Evolutionary conservation across 2,797 vertebrate species (phyloP).

Genomic region (Synaphobranchus kaupii): DNA sequence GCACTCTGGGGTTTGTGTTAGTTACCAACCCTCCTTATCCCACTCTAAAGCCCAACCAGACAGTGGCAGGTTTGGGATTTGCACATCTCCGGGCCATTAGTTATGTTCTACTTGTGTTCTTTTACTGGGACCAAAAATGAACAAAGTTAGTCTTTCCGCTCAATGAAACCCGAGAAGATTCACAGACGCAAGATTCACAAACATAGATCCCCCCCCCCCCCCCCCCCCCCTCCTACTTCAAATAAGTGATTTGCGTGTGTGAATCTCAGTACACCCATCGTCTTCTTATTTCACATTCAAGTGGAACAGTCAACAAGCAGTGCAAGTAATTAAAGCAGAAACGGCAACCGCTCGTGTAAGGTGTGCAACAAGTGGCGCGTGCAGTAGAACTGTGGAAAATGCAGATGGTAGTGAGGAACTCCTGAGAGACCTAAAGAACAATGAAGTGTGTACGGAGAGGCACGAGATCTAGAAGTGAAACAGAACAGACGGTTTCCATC

Average conservation of each 20-base stretch:
- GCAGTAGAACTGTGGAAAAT: conserved; percentile 19
- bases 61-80: not conserved
- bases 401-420: conserved; percentile 33
- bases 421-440: conserved; percentile 33
- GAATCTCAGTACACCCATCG: not conserved
- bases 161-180: not conserved
- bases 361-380: conserved; percentile 39
- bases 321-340: conserved; percentile 27
- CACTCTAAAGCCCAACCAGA: not conserved
- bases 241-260: not conserved
- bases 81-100: not conserved
- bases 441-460: conserved; percentile 28
- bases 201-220: not conserved
- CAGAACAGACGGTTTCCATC: not conserved
- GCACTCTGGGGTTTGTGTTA: not conserved
- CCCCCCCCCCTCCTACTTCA: not conserved
- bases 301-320: conserved; percentile 19
- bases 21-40: not conserved
- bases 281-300: conserved; percentile 24
- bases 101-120: not conserved
- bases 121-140: not conserved
- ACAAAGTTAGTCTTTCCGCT: not conserved
- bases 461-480: not conserved
- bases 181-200: too few species aligned
- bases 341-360: conserved; percentile 25